A percentile compares a stretch with the other conserved stretches of the same genome.
These are phyloP conservation scores for Boloria euphrosyne DNA, from an alignment of 2,888 invertebrate genomes.

Conservation along the genomic window DNA sequence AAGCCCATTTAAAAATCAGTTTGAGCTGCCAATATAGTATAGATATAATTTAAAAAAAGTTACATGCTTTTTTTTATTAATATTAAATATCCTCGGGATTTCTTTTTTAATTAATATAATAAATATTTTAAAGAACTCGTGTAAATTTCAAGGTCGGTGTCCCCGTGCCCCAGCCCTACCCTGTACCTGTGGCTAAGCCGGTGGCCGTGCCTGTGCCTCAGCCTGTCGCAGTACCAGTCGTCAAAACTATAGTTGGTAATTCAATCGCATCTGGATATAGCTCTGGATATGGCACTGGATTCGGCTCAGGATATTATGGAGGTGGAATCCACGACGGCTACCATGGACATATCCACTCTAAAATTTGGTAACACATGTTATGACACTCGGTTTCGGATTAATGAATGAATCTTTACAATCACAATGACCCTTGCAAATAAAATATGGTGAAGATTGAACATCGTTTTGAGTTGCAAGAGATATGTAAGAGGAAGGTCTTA, in stretches of 20 bases:
- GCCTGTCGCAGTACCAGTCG: constrained; percentile 61
- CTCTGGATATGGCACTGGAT: constrained; percentile 19
- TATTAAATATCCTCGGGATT: not conserved
- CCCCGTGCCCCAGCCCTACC: constrained; percentile 75
- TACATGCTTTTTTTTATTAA: too few relatives aligned
- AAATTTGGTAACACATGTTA: constrained; percentile 57
- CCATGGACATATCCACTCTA: constrained; percentile 49
- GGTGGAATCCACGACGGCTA: constrained; percentile 43
- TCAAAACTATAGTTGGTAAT: constrained; percentile 46
- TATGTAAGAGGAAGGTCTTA: constrained; percentile 11
- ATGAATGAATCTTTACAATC: not conserved
- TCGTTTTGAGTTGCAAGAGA: constrained; percentile 22
- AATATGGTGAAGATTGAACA: constrained; percentile 5
- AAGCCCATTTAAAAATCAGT: not conserved
- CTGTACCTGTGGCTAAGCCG: constrained; percentile 70
- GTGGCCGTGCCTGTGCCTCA: constrained; percentile 70
- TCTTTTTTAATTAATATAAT: not conserved
- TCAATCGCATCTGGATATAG: not conserved
- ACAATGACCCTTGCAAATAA: constrained; percentile 13
- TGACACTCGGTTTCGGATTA: constrained; percentile 45
- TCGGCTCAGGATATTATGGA: constrained; percentile 40
- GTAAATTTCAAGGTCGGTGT: constrained; percentile 64
- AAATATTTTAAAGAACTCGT: not conserved
- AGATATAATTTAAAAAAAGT: too few relatives aligned
- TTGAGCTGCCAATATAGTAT: not conserved